phyloP scores from a whole-genome alignment of 23 tunicate genomes.

The Aplidium turbinatum region DNA sequence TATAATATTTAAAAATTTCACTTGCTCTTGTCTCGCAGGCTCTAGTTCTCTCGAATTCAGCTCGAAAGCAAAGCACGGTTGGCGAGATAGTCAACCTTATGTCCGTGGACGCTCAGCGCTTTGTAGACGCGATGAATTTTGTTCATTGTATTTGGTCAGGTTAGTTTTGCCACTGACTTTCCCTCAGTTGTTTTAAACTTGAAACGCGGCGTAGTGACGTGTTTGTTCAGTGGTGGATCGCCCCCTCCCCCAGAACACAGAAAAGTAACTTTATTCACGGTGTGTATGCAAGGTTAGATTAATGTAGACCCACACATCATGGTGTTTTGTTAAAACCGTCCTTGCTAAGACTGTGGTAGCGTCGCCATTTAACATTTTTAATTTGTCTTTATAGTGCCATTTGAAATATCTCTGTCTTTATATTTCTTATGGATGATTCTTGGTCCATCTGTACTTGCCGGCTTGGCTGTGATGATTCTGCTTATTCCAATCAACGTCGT shows the following conservation, averaged over 20 bases:
- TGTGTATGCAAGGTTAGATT: no score
- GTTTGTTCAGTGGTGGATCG: no score
- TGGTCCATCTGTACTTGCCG: constrained; percentile 82
- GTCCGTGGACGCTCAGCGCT: constrained; percentile 98
- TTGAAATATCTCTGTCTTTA: constrained; percentile 79
- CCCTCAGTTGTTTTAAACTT: no score
- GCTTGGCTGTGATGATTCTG: constrained; percentile 83
- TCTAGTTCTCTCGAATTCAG: constrained; percentile 68
- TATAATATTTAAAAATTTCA: no score
- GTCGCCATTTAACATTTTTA: no score
- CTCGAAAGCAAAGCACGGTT: constrained; percentile 82
- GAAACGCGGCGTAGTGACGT: no score
- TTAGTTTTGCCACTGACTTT: no score
- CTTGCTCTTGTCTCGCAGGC: constrained; percentile 43
- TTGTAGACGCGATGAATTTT: constrained; percentile 87
- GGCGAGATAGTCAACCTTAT: constrained; percentile 96
- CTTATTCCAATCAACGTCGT: constrained; percentile 85
- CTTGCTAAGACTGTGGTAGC: no score
- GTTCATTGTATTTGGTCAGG: constrained; percentile 90
- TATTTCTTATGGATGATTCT: constrained; percentile 82
- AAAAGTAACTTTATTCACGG: no score
- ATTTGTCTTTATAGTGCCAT: constrained; percentile 84
- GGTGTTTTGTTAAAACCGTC: no score
- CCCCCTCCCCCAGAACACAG: no score
- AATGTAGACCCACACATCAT: no score